Conservation (phyloP, 2,888 invertebrate genomes). For the Oscheius sp. region DNA sequence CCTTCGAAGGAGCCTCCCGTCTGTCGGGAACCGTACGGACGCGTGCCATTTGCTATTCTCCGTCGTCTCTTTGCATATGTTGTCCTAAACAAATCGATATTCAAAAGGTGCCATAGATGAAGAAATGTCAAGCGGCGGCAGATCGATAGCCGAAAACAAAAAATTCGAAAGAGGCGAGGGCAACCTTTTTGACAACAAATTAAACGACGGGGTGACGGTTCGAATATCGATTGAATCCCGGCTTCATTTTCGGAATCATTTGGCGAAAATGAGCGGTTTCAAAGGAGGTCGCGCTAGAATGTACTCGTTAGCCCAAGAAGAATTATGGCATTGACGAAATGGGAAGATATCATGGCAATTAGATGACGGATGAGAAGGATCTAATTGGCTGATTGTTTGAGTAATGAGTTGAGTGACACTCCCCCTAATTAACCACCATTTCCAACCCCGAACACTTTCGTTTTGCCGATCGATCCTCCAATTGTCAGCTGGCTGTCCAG, state of each 20-base stretch:
- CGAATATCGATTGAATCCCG: constrained; percentile 7
- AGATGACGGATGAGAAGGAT: too few species aligned
- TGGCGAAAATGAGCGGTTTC: constrained; percentile 8
- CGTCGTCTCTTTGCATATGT: not conserved
- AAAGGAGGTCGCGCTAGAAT: constrained; percentile 16
- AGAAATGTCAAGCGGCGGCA: constrained; percentile 12
- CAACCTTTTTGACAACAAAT: not conserved
- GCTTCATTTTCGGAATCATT: constrained; percentile 6
- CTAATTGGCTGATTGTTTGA: too few species aligned
- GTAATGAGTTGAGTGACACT: too few species aligned
- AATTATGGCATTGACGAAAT: too few species aligned
- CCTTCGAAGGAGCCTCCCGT: constrained; percentile 8
- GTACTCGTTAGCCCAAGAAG: too few species aligned
- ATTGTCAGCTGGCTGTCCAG: not conserved
- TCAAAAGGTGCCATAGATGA: not conserved
- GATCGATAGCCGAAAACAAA: constrained; percentile 26
- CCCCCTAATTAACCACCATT: too few species aligned
- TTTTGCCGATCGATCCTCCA: not conserved
- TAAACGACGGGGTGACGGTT: constrained; percentile 1
- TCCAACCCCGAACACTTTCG: too few species aligned
- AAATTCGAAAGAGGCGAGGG: constrained; percentile 7
- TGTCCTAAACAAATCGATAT: constrained; percentile 5
- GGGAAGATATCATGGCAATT: too few species aligned
- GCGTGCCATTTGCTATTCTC: constrained; percentile 18
- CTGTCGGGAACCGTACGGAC: constrained; percentile 21